A percentile compares a stretch with the other conserved stretches of the same genome.
phyloP scores from a whole-genome alignment of 1,140 invertebrate genomes.

The Trachymyrmex cornetzi region DNA sequence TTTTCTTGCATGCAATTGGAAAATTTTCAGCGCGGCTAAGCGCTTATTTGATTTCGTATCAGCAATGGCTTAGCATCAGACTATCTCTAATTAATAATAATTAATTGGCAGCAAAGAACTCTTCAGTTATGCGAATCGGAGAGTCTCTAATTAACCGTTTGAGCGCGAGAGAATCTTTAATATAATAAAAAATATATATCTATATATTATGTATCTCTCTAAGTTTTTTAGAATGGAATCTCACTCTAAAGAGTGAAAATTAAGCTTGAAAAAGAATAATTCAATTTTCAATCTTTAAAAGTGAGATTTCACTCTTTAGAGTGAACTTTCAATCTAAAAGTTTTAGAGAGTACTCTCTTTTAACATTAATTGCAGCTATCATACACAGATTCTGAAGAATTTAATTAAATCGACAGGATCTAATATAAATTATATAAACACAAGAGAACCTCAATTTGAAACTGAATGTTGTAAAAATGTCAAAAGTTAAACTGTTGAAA shows the following conservation, averaged over 20 bases:
- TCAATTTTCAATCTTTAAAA: no score
- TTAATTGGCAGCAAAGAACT: conserved; percentile 62
- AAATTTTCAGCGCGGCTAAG: conserved; percentile 20
- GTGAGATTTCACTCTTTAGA: no score
- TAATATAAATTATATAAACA: not conserved
- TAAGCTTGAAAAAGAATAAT: no score
- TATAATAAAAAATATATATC: conserved; percentile 15
- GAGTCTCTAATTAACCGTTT: conserved; percentile 59
- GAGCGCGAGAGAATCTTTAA: conserved; percentile 42
- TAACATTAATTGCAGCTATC: not conserved
- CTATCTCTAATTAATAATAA: conserved; percentile 55
- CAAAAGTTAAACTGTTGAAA: not conserved
- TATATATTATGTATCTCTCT: no score
- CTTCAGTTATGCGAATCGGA: conserved; percentile 57
- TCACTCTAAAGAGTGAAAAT: no score
- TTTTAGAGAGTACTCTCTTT: no score
- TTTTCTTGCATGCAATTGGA: conserved; percentile 19
- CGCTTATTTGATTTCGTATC: conserved; percentile 50
- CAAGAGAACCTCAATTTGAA: not conserved
- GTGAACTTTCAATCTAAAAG: no score
- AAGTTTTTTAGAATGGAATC: no score
- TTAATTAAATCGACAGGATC: not conserved
- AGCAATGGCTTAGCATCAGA: conserved; percentile 44
- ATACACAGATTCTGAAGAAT: conserved; percentile 13
- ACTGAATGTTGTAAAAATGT: not conserved